Evolutionary conservation across 35 echinoderm and acorn worm species (phyloP).

Genomic region (Heliocidaris tuberculata): DNA sequence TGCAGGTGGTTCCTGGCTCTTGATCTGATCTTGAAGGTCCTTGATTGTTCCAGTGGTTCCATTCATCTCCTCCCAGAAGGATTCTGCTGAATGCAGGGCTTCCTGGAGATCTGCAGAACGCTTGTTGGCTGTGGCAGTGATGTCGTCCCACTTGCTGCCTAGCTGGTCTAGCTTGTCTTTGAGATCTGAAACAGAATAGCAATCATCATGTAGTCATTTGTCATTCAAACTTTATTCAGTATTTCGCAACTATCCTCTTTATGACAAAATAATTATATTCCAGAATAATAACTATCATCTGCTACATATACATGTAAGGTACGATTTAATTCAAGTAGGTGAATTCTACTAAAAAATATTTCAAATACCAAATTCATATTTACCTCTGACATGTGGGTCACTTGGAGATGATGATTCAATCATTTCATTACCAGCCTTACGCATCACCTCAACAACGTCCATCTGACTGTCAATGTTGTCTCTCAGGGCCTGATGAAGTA

Average conservation of each 20-base stretch:
- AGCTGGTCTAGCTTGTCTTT: slow-evolving; percentile 89
- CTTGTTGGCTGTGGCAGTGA: slow-evolving; percentile 76
- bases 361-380: neutral
- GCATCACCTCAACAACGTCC: slow-evolving; percentile 88
- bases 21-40: slow-evolving; percentile 85
- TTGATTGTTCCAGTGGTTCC: slow-evolving; percentile 75
- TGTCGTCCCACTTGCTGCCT: slow-evolving; percentile 80
- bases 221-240: neutral
- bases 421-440: slow-evolving; percentile 96
- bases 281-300: too few species aligned
- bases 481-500: slow-evolving; percentile 44
- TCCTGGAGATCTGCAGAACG: slow-evolving; percentile 77
- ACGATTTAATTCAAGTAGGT: too few species aligned
- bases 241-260: too few species aligned
- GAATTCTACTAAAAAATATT: too few species aligned
- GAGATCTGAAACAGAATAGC: slow-evolving; percentile 41
- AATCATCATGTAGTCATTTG: neutral
- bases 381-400: slow-evolving; percentile 87
- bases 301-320: too few species aligned
- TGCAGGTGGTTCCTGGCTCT: slow-evolving; percentile 74
- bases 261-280: too few species aligned
- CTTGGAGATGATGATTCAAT: slow-evolving; percentile 65
- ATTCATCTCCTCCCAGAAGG: slow-evolving; percentile 85
- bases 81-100: slow-evolving; percentile 71
- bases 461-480: slow-evolving; percentile 93